phyloP scores from a whole-genome alignment of 2,797 vertebrate genomes.

The Acanthurus leucopareius region DNA sequence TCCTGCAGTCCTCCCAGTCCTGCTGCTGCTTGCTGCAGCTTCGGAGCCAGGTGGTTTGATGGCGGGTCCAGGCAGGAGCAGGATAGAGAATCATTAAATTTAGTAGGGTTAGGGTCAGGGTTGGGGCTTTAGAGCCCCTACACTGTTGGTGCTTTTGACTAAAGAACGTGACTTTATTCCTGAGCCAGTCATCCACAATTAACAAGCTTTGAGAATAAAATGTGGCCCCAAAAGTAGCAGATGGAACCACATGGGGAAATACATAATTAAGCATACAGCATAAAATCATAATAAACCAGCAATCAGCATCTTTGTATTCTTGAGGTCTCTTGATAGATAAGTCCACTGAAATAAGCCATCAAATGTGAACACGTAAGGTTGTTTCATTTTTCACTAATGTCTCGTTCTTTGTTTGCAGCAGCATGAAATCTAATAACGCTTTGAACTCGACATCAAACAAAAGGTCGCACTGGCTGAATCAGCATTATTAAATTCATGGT shows the following conservation, averaged over 20 bases:
- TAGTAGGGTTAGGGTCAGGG: too few relatives aligned
- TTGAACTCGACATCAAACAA: conserved; percentile 72
- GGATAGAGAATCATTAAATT: too few relatives aligned
- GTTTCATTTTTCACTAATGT: conserved; percentile 34
- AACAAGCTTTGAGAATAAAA: too few relatives aligned
- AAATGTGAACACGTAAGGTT: conserved; percentile 8
- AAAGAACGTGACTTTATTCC: too few relatives aligned
- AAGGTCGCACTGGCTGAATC: conserved; percentile 45
- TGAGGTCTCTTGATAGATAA: conserved; percentile 23
- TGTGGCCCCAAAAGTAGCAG: neutral
- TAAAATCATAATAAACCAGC: conserved; percentile 16
- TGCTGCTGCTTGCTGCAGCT: too few relatives aligned
- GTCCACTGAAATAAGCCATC: conserved; percentile 15
- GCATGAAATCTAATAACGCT: conserved; percentile 62
- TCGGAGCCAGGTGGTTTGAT: too few relatives aligned
- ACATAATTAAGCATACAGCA: conserved; percentile 19
- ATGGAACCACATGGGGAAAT: conserved; percentile 18
- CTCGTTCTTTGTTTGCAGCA: conserved; percentile 53
- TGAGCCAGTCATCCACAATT: too few relatives aligned
- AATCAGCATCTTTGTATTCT: conserved; percentile 14
- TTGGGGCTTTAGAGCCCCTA: too few relatives aligned
- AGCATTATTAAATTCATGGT: conserved; percentile 67
- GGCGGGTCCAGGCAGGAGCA: too few relatives aligned
- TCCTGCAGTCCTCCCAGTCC: too few relatives aligned
- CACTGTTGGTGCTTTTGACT: too few relatives aligned